Percentiles rank a stretch among this genome's conserved stretches.
phyloP scores from a whole-genome alignment of 1,140 invertebrate genomes.

The Drosophila ambigua region DNA sequence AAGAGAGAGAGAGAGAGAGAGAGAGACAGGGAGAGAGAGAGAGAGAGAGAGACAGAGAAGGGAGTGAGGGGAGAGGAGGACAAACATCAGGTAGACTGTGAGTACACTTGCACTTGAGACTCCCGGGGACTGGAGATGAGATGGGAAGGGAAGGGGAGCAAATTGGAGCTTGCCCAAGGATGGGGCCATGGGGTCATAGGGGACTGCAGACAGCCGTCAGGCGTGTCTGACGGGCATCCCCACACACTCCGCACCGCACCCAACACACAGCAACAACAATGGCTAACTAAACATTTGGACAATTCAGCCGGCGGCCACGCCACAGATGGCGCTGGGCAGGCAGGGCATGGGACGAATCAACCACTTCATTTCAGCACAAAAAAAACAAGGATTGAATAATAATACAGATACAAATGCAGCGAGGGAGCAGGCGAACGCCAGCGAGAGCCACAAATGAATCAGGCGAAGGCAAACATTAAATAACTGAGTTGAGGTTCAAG shows the following conservation, averaged over 20 bases:
- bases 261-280: conserved; percentile 37
- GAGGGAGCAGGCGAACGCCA: not conserved
- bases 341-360: conserved; percentile 11
- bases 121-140: conserved; percentile 9
- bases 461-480: conserved; percentile 7
- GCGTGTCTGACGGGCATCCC: conserved; percentile 1
- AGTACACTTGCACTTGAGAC: conserved; percentile 73
- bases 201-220: conserved; percentile 24
- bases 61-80: conserved; percentile 1
- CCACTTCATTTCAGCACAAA: conserved; percentile 29
- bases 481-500: not conserved
- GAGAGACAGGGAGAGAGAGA: conserved; percentile 3
- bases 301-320: conserved; percentile 33
- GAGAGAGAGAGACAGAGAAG: no score
- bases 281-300: conserved; percentile 52
- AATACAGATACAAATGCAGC: conserved; percentile 7
- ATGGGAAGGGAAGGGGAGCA: not conserved
- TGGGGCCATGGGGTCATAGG: not conserved
- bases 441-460: not conserved
- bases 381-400: conserved; percentile 34
- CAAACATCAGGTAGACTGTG: conserved; percentile 72
- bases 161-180: conserved; percentile 1
- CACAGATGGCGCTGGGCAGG: not conserved
- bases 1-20: not conserved
- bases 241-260: not conserved